Evolutionary conservation across 2,797 vertebrate species (phyloP).

Genomic region (Furcifer pardalis): DNA sequence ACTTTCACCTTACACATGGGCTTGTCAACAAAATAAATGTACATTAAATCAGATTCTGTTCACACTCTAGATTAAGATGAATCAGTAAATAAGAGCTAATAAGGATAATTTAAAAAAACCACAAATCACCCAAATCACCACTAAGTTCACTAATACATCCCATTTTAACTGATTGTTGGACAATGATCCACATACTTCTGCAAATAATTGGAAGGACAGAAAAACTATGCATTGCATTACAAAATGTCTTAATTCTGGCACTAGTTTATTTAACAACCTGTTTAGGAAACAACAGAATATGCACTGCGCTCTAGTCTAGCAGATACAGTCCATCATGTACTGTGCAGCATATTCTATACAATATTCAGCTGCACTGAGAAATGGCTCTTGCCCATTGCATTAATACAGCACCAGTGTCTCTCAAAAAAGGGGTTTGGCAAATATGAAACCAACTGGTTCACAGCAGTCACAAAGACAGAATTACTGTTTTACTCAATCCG

Average conservation of each 20-base stretch:
- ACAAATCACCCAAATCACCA: neutral
- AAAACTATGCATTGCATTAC: neutral
- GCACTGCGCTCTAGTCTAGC: too few species aligned
- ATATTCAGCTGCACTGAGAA: too few species aligned
- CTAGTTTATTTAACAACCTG: neutral
- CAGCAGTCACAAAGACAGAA: neutral
- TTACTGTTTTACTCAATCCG: neutral
- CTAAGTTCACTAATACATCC: neutral
- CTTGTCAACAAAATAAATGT: neutral
- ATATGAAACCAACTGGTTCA: neutral
- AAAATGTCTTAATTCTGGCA: neutral
- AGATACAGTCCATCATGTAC: neutral
- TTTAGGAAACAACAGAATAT: neutral
- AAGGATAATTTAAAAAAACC: neutral
- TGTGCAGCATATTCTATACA: neutral
- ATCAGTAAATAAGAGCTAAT: neutral
- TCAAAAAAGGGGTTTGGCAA: neutral
- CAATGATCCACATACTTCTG: neutral
- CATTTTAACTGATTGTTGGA: neutral
- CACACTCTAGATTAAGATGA: neutral
- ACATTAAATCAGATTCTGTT: neutral
- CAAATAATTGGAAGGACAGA: neutral
- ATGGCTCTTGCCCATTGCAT: neutral
- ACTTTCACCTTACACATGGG: neutral
- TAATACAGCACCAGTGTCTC: neutral